These are phyloP conservation scores for Euspilapteryx auroguttella DNA, from an alignment of 2,888 invertebrate species.

Conservation along the genomic window DNA sequence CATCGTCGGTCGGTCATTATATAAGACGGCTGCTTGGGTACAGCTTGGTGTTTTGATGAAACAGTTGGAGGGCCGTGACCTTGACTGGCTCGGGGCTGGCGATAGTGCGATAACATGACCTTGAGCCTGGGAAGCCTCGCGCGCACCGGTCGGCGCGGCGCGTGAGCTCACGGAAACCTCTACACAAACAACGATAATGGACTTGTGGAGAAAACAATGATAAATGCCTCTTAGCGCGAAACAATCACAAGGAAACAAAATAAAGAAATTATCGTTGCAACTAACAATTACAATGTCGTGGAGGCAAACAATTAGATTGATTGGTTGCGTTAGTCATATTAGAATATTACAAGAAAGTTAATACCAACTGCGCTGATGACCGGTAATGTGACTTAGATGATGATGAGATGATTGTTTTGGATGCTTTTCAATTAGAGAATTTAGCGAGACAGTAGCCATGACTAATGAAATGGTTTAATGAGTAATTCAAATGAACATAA, in stretches of 20 bases:
- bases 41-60: too few relatives aligned
- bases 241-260: conserved; percentile 8
- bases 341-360: too few relatives aligned
- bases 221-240: conserved; percentile 13
- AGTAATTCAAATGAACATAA: conserved; percentile 41
- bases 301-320: conserved; percentile 18
- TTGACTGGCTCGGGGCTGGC: conserved; percentile 45
- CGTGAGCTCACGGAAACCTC: conserved; percentile 42
- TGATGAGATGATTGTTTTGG: too few relatives aligned
- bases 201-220: conserved; percentile 20
- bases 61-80: conserved; percentile 18
- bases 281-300: conserved; percentile 9
- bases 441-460: conserved; percentile 32
- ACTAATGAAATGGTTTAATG: conserved; percentile 44
- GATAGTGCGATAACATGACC: conserved; percentile 58
- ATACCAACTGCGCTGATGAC: too few relatives aligned
- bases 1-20: too few relatives aligned
- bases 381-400: too few relatives aligned
- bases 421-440: conserved; percentile 46
- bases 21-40: too few relatives aligned
- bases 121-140: conserved; percentile 36
- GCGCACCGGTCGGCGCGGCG: conserved; percentile 47
- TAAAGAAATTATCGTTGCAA: conserved; percentile 8
- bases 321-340: too few relatives aligned
- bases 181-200: conserved; percentile 46